Evolutionary conservation across 2,797 vertebrate genomes (phyloP).

Genomic region (Bradypodion ventrale): DNA sequence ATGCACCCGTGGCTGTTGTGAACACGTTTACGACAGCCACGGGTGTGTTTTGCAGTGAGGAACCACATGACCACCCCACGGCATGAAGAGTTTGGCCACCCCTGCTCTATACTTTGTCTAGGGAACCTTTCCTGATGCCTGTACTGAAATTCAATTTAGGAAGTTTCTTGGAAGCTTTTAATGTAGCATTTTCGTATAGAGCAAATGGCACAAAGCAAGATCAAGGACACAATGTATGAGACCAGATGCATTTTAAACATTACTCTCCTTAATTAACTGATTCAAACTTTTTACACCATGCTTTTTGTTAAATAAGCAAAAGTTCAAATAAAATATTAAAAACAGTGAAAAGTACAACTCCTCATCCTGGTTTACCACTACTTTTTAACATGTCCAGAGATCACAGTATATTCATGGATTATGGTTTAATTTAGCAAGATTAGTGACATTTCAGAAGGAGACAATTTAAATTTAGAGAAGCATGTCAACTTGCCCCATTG

Average conservation of each 20-base stretch:
- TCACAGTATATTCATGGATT: neutral
- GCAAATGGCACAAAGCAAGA: neutral
- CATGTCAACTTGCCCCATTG: neutral
- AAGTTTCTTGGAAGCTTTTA: neutral
- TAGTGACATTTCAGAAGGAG: neutral
- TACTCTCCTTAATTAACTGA: neutral
- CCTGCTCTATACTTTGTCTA: no score
- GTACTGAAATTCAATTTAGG: neutral
- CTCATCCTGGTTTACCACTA: neutral
- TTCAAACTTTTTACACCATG: no score
- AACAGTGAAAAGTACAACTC: neutral
- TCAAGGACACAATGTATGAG: neutral
- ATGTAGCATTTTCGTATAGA: neutral
- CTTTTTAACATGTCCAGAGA: neutral
- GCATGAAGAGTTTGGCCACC: no score
- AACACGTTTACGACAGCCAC: no score
- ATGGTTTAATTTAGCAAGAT: neutral
- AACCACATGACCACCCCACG: no score
- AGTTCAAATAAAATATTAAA: neutral
- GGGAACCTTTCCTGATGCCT: neutral
- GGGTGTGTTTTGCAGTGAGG: no score
- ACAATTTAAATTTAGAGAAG: neutral
- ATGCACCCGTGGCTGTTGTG: no score
- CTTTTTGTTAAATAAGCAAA: neutral
- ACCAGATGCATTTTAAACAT: neutral